Evolutionary conservation across 2,888 invertebrate genomes (phyloP), one percentile per base, ranked within the genome.

Genomic region (Hanleya hanleyi): DNA sequence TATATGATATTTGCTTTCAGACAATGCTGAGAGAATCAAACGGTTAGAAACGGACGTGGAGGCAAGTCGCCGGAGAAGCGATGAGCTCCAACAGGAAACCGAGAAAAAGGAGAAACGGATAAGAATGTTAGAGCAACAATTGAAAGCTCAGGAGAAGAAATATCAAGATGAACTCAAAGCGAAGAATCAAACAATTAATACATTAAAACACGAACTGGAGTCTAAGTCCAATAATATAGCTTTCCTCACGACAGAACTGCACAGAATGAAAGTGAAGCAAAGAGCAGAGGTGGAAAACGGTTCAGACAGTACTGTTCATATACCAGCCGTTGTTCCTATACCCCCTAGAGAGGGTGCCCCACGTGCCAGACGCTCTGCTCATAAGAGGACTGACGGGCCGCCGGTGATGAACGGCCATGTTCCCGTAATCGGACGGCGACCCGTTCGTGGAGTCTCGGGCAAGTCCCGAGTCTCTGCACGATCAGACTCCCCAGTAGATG

Each of bases 191-290:
- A 79, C 81, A 51, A 75, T 86, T 33, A 84, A 84, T 61, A 73
- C 78, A 29, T 73, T 86, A 9, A 81, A 82, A 71, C 83, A 84
- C 3, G 86, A 89, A 65, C 75, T 87, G 35, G 87, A 87, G 47
- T 79, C 83, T n/a, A 87, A 88, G 70, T 82, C 85, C 33, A 84
- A 85, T 70, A 86, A 82, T 70, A 83, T 86, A 67, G 88, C 87
- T 4, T 85, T 84, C 69, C 81, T 86, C 35, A 87, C 86, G 29
- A 84, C 85, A 51, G 86, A 87, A 78, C 77, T 87, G 18, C 83
- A 85, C 69, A 84, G 84, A 74, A 73, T 82, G 18, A 87, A 86
- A 72, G 78, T 50, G 12, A 33, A 50, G 61, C 47, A 51, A 26
- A 57, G 35, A 5, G 36, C 57, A 26, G 73, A 65, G 35, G 38